Evolutionary conservation across 2,888 invertebrate genomes (phyloP).

Genomic region (Scelioninae gen. 2): DNA sequence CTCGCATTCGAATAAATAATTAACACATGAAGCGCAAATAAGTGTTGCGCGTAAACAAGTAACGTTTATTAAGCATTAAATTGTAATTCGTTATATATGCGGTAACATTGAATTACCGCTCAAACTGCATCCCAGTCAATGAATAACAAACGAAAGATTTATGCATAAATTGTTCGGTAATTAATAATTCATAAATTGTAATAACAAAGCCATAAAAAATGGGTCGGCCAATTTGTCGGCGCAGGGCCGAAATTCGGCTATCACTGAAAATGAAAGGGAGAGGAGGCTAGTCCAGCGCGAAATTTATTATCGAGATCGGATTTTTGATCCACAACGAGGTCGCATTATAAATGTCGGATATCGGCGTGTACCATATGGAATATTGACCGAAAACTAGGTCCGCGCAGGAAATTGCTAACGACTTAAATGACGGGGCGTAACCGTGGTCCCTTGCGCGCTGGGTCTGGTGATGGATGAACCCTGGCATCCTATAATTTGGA

Average conservation of each 20-base stretch:
- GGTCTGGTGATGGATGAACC: conserved; percentile 73
- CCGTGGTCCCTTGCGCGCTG: conserved; percentile 66
- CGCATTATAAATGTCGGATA: conserved; percentile 68
- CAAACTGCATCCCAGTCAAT: conserved; percentile 21
- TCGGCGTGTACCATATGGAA: conserved; percentile 74
- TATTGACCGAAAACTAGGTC: conserved; percentile 73
- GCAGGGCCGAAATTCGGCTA: conserved; percentile 7
- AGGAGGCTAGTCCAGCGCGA: conserved; percentile 33
- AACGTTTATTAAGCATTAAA: conserved; percentile 21
- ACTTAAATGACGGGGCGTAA: conserved; percentile 74
- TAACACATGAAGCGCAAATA: conserved; percentile 27
- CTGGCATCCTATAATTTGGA: conserved; percentile 73
- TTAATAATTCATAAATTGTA: conserved; percentile 51
- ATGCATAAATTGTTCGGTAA: too few species aligned
- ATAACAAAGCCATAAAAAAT: conserved; percentile 29
- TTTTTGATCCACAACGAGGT: conserved; percentile 60
- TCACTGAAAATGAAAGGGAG: conserved; percentile 1
- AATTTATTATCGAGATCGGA: conserved; percentile 64
- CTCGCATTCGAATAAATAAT: conserved; percentile 22
- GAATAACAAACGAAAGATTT: conserved; percentile 8
- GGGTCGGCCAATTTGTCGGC: conserved; percentile 24
- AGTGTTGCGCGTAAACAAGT: conserved; percentile 24
- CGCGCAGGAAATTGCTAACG: conserved; percentile 75
- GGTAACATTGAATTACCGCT: conserved; percentile 22
- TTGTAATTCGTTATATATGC: conserved; percentile 22